Evolutionary conservation across 1,140 invertebrate genomes (phyloP).

Genomic region (Drosophila athabasca): DNA sequence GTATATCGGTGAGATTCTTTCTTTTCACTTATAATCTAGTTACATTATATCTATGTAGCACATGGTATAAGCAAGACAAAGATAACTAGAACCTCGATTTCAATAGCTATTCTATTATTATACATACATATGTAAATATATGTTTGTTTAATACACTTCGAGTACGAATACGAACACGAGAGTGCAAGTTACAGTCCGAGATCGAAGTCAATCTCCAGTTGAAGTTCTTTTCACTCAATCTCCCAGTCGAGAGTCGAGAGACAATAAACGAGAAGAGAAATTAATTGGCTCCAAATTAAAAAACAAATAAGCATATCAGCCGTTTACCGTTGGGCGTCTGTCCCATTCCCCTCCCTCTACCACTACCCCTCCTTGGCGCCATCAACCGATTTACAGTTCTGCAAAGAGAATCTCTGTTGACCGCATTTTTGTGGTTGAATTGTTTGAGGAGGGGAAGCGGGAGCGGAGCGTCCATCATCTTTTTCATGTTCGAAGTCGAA

Average conservation of each 20-base stretch:
- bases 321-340: conserved; percentile 60
- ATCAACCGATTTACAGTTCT: conserved; percentile 67
- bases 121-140: too few species aligned
- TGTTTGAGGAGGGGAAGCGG: conserved; percentile 3
- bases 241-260: not conserved
- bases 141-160: too few species aligned
- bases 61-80: too few species aligned
- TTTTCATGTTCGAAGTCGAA: conserved; percentile 8
- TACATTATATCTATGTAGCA: too few species aligned
- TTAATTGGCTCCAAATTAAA: conserved; percentile 74
- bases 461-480: not conserved
- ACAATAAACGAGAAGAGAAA: conserved; percentile 61
- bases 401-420: conserved; percentile 61
- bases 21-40: too few species aligned
- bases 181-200: too few species aligned
- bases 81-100: too few species aligned
- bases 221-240: too few species aligned
- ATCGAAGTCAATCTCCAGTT: too few species aligned
- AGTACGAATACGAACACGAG: too few species aligned
- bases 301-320: conserved; percentile 69
- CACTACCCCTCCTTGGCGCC: not conserved
- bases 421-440: conserved; percentile 75
- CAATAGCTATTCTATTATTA: too few species aligned
- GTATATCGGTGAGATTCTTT: too few species aligned
- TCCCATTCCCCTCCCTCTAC: not conserved